phyloP scores from a whole-genome alignment of 2,888 invertebrate species.

The Atethmia centrago region DNA sequence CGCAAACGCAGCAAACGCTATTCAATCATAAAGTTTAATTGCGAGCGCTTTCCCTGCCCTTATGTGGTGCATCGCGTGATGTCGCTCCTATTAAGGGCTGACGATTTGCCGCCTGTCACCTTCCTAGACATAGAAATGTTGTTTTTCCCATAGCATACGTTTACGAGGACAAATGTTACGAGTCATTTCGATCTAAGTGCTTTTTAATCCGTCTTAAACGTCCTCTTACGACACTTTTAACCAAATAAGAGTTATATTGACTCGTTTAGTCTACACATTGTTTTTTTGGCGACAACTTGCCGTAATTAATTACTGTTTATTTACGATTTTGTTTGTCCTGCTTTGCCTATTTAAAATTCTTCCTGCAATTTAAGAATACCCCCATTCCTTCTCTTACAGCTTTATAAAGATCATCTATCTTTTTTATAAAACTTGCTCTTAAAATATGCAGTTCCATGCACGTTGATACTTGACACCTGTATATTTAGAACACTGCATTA shows the following conservation, averaged over 20 bases:
- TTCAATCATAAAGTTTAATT: constrained; percentile 81
- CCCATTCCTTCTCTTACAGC: background rate
- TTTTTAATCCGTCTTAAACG: constrained; percentile 30
- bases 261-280: background rate
- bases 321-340: background rate
- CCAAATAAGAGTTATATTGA: background rate
- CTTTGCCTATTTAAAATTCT: background rate
- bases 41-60: constrained; percentile 79
- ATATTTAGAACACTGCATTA: constrained; percentile 39
- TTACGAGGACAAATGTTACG: constrained; percentile 54
- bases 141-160: constrained; percentile 57
- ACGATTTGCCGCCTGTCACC: constrained; percentile 75
- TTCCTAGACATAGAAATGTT: constrained; percentile 66
- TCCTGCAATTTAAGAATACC: background rate
- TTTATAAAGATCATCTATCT: background rate
- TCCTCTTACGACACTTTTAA: constrained; percentile 11
- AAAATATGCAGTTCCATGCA: constrained; percentile 36
- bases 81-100: constrained; percentile 78
- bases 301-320: background rate
- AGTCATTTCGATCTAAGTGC: constrained; percentile 37
- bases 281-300: background rate
- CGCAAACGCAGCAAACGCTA: constrained; percentile 71
- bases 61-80: constrained; percentile 73
- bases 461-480: constrained; percentile 34
- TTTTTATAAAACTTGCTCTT: background rate